phyloP scores from a whole-genome alignment of 2,888 invertebrate species.

The Charanyca ferruginea region DNA sequence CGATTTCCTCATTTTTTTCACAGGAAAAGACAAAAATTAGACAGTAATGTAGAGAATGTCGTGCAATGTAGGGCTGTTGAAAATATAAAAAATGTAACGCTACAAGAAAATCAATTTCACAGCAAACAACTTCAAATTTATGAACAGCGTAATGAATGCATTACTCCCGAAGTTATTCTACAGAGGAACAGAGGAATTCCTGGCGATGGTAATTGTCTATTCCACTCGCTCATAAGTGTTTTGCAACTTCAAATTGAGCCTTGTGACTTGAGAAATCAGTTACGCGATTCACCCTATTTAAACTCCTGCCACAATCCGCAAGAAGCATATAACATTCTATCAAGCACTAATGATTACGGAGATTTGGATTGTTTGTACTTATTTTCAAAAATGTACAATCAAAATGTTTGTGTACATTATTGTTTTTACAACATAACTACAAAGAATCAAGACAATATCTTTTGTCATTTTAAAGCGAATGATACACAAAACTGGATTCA shows the following conservation, averaged over 20 bases:
- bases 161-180: slow-evolving; percentile 8
- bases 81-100: slow-evolving; percentile 12
- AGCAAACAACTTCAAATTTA: slow-evolving; percentile 1
- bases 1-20: slow-evolving; percentile 6
- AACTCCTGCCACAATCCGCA: slow-evolving; percentile 2
- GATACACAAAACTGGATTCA: too few relatives aligned
- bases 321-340: too few relatives aligned
- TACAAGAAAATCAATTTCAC: slow-evolving; percentile 6
- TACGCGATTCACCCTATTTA: slow-evolving; percentile 8
- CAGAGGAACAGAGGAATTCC: slow-evolving; percentile 8
- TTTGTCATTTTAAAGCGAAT: too few relatives aligned
- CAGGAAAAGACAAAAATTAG: slow-evolving; percentile 9
- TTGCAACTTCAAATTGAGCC: slow-evolving; percentile 5
- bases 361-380: too few relatives aligned
- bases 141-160: slow-evolving; percentile 10
- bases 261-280: slow-evolving; percentile 10
- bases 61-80: slow-evolving; percentile 1
- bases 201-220: slow-evolving; percentile 7
- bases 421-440: slow-evolving; percentile 66
- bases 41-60: slow-evolving; percentile 1
- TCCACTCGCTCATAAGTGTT: slow-evolving; percentile 5
- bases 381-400: too few relatives aligned
- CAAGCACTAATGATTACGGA: too few relatives aligned
- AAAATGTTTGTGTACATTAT: slow-evolving; percentile 73
- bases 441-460: slow-evolving; percentile 66